Evolutionary conservation across 2,888 invertebrate species (phyloP), one percentile per base, ranked within the genome.

Genomic region (Mimas tiliae): DNA sequence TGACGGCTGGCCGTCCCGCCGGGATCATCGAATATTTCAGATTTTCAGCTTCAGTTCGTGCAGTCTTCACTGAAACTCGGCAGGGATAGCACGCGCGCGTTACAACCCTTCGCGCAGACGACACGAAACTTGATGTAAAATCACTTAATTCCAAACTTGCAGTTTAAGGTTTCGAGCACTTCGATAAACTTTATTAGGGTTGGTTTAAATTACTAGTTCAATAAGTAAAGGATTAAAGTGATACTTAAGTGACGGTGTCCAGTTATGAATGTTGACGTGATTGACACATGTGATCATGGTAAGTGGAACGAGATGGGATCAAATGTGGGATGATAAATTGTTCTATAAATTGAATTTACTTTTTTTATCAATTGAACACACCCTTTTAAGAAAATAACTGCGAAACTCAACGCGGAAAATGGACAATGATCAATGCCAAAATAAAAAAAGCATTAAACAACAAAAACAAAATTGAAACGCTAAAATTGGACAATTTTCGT

Each of bases 41-140:
- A 77, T 76, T 79, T 79, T 77, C 81, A 82, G 80, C 72, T 70
- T 70, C 73, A 73, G 68, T 71, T 69, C 70, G 73, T 71, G 80
- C 87, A 90, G 91, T 90, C 86, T 81, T 76, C 75, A 78, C 73
- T 74, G 80, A 81, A 83, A 77, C 82, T 75, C 77, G 76, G 80
- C 71, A 69, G 74, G 73, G 74, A 76, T 67, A 78, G 77, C 85
- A 82, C 87, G 89, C 80, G 72, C 68, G 77, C 72, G 70, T 68
- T 63, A 33, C 66, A 48, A 53, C 63, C 68, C 65, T 51, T 65
- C 69, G 68, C 68, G 66, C 68, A 67, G 69, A 74, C 71, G 71
- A 75, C 74, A 75, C 70, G 53, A 72, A 73, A 72, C 71, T 74
- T 68, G 8, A 69, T 70, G 73, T 16, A n/a, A 34, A 19, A 63